A percentile compares a stretch with the other conserved stretches of the same genome.
phyloP scores from a whole-genome alignment of 2,888 invertebrate genomes.

The Amphiduros pacificus region DNA sequence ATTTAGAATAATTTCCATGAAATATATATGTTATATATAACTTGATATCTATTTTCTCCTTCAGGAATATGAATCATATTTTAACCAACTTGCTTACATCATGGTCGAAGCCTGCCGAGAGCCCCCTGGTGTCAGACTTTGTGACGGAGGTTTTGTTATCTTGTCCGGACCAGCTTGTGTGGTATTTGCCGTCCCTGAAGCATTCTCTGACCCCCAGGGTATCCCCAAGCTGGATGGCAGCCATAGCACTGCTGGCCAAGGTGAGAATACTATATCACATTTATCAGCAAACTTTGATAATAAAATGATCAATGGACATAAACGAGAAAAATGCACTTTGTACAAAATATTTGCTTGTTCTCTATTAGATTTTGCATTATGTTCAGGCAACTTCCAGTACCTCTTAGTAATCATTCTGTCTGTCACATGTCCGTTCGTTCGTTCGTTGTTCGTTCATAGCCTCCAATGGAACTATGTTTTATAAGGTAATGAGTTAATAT shows the following conservation, averaged over 20 bases:
- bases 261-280: conserved; percentile 26
- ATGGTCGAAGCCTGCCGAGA: conserved; percentile 20
- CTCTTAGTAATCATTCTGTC: too few relatives aligned
- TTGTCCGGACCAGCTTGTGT: conserved; percentile 45
- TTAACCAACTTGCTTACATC: conserved; percentile 23
- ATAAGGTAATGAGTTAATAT: too few relatives aligned
- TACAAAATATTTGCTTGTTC: too few relatives aligned
- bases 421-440: too few relatives aligned
- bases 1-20: background rate
- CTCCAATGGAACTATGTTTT: too few relatives aligned
- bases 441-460: too few relatives aligned
- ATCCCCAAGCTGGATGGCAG: conserved; percentile 36
- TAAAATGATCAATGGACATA: background rate
- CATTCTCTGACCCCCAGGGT: conserved; percentile 37
- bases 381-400: too few relatives aligned
- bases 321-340: background rate
- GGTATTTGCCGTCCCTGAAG: conserved; percentile 37
- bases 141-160: conserved; percentile 36
- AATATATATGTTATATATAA: background rate
- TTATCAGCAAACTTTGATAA: background rate
- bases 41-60: background rate
- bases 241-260: conserved; percentile 40
- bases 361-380: too few relatives aligned
- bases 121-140: conserved; percentile 34
- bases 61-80: conserved; percentile 31